These are phyloP conservation scores for Thoracochromis brauschi DNA, from an alignment of 2,113 vertebrate genomes.

Conservation along the genomic window DNA sequence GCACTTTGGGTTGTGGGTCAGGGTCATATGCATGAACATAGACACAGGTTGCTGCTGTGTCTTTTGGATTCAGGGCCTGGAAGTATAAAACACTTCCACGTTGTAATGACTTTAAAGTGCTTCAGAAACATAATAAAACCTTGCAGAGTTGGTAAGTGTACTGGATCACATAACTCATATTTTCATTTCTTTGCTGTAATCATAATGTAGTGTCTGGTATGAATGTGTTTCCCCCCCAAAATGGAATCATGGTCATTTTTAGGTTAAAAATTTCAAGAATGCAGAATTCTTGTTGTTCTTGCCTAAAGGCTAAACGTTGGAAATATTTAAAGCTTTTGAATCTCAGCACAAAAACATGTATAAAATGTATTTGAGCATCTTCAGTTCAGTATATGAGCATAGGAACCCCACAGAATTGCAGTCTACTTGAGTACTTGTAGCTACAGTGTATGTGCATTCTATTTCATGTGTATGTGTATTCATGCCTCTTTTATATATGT, in stretches of 20 bases:
- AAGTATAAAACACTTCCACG: background rate
- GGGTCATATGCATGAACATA: constrained; percentile 33
- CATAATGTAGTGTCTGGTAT: background rate
- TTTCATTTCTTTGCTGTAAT: background rate
- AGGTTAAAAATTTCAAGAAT: background rate
- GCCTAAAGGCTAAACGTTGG: background rate
- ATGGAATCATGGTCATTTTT: background rate
- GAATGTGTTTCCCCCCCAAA: background rate
- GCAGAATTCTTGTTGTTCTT: background rate
- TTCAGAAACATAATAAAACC: background rate
- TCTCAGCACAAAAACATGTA: background rate
- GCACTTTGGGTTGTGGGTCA: constrained; percentile 47
- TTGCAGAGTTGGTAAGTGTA: background rate
- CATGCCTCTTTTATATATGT: background rate
- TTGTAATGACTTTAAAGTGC: background rate
- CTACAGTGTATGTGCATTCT: background rate
- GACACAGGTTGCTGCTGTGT: background rate
- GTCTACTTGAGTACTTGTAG: background rate
- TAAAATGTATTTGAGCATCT: background rate
- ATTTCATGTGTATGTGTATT: background rate
- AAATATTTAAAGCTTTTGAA: background rate
- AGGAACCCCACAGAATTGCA: background rate
- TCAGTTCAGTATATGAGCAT: background rate
- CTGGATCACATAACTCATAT: background rate
- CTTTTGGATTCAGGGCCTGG: background rate